Percentiles rank a stretch among this genome's conserved stretches.
Evolutionary conservation across 1,140 invertebrate genomes (phyloP).

Genomic region (Procambarus virginalis): DNA sequence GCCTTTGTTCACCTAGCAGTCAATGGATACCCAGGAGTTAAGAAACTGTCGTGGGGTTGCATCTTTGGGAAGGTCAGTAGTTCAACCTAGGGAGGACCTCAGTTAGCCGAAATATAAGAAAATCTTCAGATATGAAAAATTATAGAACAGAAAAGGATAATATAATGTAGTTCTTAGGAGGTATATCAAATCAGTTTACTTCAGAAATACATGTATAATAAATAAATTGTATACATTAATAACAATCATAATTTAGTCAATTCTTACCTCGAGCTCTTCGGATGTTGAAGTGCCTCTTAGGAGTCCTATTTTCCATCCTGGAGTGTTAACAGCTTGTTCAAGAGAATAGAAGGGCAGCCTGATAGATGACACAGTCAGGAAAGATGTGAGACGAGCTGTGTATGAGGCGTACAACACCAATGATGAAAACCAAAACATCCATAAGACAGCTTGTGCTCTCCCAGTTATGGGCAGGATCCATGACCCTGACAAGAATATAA

Average conservation of each 20-base stretch:
- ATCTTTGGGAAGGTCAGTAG: no score
- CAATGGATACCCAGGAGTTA: no score
- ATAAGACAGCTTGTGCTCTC: slow-evolving; percentile 43
- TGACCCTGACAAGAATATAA: slow-evolving; percentile 15
- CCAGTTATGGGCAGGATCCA: slow-evolving; percentile 39
- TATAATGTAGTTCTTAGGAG: neutral
- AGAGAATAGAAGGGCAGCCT: slow-evolving; percentile 43
- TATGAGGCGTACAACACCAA: slow-evolving; percentile 62
- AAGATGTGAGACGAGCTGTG: slow-evolving; percentile 59
- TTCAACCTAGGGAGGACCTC: no score
- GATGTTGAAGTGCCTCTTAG: slow-evolving; percentile 22
- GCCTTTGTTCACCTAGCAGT: no score
- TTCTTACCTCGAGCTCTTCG: slow-evolving; percentile 5
- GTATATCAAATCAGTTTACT: neutral
- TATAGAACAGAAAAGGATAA: neutral
- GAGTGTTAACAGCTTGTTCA: slow-evolving; percentile 7
- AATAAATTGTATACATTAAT: no score
- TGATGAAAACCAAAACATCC: slow-evolving; percentile 55
- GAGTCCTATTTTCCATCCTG: slow-evolving; percentile 39
- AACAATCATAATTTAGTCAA: no score
- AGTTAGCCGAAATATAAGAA: no score
- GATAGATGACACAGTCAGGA: slow-evolving; percentile 39
- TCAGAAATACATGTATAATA: no score
- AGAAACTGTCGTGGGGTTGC: no score
- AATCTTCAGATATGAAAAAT: no score